Evolutionary conservation across 2,113 vertebrate species (phyloP), one percentile per base, ranked within the genome.

Genomic region (Odocoileus hemionus): DNA sequence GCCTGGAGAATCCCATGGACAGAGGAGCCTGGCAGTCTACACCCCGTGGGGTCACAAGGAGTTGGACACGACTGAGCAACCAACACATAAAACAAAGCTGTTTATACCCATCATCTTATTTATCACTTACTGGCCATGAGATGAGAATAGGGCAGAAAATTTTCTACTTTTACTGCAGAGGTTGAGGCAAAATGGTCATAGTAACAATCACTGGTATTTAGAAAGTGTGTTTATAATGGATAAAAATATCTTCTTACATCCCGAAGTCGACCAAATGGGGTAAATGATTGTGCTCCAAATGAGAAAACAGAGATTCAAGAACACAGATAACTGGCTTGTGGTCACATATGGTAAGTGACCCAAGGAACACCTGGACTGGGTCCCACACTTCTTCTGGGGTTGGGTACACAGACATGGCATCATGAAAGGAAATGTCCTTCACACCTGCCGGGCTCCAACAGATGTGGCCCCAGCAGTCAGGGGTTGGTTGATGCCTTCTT

Each of bases 261-360:
- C 70, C 54, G 2, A 26, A 82, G 45, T 84, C 0, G 17, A n/a
- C 26, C 57, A 54, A 25, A 93, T 50, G 25, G 36, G 13, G 14
- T 64, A 61, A 87, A 15, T 86, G 64, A 58, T 76, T 91, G 39
- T 14, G 9, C 43, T 23, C 45, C 14, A 55, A 12, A 67, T 23
- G 57, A 87, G 83, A 67, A 91, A 60, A 86, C 3, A 60, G 89
- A 85, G 21, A 57, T 89, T 55, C 74, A 80, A 39, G 39, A 87
- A 54, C 23, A 43, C 57, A 80, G 54, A 70, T 54, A 83, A 57
- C 19, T 36, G 70, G 50, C 89, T 74, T 43, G 43, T 26, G 64
- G n/a, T 52, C 57, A 61, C 60, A 33, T 9, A 57, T 50, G 45
- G 64, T 52, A 61, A 61, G 17, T 76, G 33, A 85, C 83, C 54